These are phyloP conservation scores for Meloidogyne chitwoodi DNA, from an alignment of 1,140 invertebrate species.

Conservation along the genomic window DNA sequence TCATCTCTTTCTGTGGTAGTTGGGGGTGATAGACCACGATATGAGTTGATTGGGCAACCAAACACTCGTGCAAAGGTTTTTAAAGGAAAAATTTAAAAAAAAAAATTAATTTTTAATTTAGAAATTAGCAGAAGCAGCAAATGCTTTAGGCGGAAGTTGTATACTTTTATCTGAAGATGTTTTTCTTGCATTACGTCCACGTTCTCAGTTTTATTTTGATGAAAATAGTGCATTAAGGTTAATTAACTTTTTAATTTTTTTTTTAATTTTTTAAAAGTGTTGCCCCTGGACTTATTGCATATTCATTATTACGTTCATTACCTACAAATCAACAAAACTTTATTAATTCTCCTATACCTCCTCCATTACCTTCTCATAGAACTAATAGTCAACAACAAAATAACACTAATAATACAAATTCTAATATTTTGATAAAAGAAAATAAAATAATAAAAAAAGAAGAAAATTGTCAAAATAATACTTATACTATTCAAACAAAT, in stretches of 20 bases:
- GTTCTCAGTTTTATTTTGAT: conserved; percentile 50
- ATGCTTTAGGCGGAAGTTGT: conserved; percentile 13
- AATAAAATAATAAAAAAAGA: neutral
- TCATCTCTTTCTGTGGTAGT: conserved; percentile 53
- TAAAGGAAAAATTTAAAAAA: neutral
- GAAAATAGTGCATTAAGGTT: conserved; percentile 34
- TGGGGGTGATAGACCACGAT: conserved; percentile 47
- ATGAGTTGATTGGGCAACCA: conserved; percentile 52
- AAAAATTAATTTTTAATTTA: neutral
- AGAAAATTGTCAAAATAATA: neutral
- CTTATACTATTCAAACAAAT: neutral
- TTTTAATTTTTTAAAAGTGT: conserved; percentile 32
- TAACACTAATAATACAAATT: neutral
- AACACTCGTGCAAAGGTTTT: conserved; percentile 26
- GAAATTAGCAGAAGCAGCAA: conserved; percentile 46
- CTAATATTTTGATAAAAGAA: neutral
- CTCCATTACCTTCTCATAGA: neutral
- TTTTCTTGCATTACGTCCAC: conserved; percentile 52
- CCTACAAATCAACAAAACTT: neutral
- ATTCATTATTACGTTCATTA: neutral
- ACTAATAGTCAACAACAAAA: neutral
- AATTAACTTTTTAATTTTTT: neutral
- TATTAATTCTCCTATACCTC: neutral
- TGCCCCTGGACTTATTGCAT: conserved; percentile 36
- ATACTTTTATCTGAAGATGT: conserved; percentile 57